phyloP scores from a whole-genome alignment of 2,113 vertebrate genomes.

The Cricetomys ansorgei region DNA sequence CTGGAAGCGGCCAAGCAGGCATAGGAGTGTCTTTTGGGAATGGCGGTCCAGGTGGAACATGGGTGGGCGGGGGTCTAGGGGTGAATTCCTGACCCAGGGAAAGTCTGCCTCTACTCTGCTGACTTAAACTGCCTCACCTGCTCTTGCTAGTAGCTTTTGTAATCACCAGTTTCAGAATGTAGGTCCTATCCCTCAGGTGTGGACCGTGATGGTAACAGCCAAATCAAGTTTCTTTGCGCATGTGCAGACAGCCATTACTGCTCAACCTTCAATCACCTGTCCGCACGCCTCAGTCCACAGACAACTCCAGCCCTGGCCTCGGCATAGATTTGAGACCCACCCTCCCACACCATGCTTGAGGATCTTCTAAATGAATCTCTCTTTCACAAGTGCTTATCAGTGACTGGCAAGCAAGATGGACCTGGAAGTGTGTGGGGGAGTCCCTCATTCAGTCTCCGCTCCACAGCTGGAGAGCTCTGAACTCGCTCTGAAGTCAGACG shows the following conservation, averaged over 20 bases:
- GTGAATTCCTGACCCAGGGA: neutral
- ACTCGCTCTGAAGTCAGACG: neutral
- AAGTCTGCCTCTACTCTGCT: neutral
- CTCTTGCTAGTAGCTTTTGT: neutral
- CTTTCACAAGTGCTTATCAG: neutral
- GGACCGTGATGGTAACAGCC: neutral
- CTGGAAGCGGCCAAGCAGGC: neutral
- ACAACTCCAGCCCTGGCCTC: no score
- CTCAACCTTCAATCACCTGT: neutral
- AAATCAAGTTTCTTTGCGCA: neutral
- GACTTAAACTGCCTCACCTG: no score
- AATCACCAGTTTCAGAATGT: no score
- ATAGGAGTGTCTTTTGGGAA: neutral
- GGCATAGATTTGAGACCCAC: neutral
- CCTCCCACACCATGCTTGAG: rapidly evolving
- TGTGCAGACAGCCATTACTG: neutral
- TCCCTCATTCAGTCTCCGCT: neutral
- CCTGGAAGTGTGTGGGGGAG: neutral
- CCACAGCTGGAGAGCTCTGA: neutral
- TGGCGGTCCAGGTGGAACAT: neutral
- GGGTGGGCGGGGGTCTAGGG: neutral
- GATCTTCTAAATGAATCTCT: neutral
- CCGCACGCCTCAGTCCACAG: neutral
- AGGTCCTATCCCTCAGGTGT: no score
- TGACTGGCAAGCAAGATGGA: neutral